Base-by-base conservation (phyloP, 2,888 invertebrate species). In the Cheilosia vernalis region DNA sequence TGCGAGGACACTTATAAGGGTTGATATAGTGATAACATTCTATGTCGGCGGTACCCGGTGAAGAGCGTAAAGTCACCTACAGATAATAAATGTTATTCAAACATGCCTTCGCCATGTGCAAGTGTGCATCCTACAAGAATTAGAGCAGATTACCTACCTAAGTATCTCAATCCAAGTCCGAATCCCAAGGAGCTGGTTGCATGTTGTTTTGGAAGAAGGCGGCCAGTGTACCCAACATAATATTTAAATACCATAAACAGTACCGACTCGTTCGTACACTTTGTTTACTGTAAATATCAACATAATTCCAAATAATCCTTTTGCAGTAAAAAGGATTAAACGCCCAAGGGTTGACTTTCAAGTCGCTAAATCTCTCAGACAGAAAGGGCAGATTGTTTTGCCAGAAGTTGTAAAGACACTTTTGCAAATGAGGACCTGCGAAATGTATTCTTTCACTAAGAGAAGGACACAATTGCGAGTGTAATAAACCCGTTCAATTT, bases 211-310 rank as follows among this genome's bases (percentile, higher is more conserved):
- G 74, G 64, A 74, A 84, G 74, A 60, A 70, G 84, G 84, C 80
- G 84, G 79, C 47, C 47, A 33, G 58, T 67, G 49, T 40, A 61
- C 64, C 64, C 66, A 49, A 17, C 51, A 67, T 49, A 67, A 63
- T 77, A 67, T 60, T 42, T 13, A 72, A 82, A 82, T 69, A 53
- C 49, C 73, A 70, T 73, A 77, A 76, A 76, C 21, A n/a, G 33
- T 74, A 53, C 55, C 66, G 67, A 78, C 64, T 76, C 80, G 63
- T 63, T 37, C 37, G 44, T 49, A 19, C 27, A 63, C 78, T 88
- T 87, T 91, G 90, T 91, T 91, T 90, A 91, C 90, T 88, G 89
- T 90, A 88, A 87, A 89, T 89, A 91, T 91, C 88, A 91, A 89
- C 89, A 90, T 91, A 90, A 90, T 90, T 88, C 87, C 87, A 87